Conservation (phyloP, 1,140 invertebrate species). For the Aphelinus atriplicis region DNA sequence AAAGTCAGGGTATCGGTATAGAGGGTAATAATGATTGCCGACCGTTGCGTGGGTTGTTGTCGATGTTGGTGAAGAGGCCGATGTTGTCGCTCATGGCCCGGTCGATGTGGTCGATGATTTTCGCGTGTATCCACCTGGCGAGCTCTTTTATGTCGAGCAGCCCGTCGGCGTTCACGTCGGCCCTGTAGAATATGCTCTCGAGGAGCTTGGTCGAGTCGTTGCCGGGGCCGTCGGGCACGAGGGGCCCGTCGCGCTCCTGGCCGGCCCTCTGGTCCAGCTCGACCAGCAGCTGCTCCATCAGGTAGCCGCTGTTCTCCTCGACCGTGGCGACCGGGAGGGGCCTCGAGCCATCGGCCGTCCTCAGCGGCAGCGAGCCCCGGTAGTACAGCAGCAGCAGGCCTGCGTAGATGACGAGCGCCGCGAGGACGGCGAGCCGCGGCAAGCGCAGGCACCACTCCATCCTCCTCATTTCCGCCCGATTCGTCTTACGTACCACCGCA, state of each 20-base stretch:
- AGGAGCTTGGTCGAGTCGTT: conserved; percentile 64
- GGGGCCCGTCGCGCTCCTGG: conserved; percentile 36
- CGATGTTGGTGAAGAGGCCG: conserved; percentile 77
- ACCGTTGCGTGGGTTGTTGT: conserved; percentile 80
- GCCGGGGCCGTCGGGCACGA: conserved; percentile 22
- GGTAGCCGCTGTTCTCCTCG: neutral
- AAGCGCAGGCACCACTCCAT: conserved; percentile 39
- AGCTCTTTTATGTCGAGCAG: conserved; percentile 74
- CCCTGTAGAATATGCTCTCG: conserved; percentile 70
- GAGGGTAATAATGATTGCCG: conserved; percentile 25
- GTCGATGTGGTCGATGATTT: conserved; percentile 80
- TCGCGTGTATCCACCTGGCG: conserved; percentile 76
- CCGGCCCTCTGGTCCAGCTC: conserved; percentile 44
- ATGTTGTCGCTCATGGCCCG: conserved; percentile 78
- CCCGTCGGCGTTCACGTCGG: conserved; percentile 73
- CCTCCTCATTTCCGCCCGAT: too few relatives aligned
- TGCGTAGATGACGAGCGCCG: conserved; percentile 56
- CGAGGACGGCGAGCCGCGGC: conserved; percentile 56
- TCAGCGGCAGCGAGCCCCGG: conserved; percentile 52
- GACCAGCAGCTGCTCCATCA: conserved; percentile 45
- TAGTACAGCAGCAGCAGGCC: conserved; percentile 55
- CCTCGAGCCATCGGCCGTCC: conserved; percentile 36
- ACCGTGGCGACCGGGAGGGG: neutral
- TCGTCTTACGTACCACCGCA: too few relatives aligned
- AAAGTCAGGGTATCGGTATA: too few relatives aligned